Conservation (phyloP, 2,113 vertebrate species). For the Chauna torquata region DNA sequence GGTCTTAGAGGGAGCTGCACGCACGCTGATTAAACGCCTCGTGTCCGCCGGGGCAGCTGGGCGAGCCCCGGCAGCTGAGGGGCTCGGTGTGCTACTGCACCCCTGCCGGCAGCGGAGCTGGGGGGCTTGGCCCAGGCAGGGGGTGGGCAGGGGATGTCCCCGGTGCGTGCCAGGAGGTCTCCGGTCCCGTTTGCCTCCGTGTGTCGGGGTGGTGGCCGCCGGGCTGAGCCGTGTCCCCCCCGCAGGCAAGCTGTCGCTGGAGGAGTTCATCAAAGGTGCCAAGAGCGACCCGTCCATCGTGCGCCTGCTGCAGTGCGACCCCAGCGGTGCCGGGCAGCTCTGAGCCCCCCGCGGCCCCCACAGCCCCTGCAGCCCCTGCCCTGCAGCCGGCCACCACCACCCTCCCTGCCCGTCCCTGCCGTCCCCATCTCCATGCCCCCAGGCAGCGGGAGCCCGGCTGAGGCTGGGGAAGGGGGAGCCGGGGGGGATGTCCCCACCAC, state of each 20-base stretch:
- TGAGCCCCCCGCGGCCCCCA: slow-evolving; percentile 52
- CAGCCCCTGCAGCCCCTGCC: neutral
- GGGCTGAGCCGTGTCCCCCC: neutral
- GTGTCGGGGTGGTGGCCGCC: fast-evolving
- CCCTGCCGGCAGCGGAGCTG: neutral
- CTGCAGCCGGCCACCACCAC: neutral
- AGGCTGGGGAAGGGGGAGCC: neutral
- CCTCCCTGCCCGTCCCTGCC: fast-evolving
- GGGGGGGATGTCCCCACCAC: fast-evolving
- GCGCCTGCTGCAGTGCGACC: slow-evolving; percentile 97
- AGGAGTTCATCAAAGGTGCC: slow-evolving; percentile 98
- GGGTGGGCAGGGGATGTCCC: neutral
- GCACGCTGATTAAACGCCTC: slow-evolving; percentile 47
- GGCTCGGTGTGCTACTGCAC: neutral
- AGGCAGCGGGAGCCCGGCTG: neutral
- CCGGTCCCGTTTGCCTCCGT: fast-evolving
- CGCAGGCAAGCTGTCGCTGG: slow-evolving; percentile 93
- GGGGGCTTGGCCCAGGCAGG: fast-evolving
- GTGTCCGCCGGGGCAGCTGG: fast-evolving
- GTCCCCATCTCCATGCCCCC: neutral
- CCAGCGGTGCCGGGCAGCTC: slow-evolving; percentile 94
- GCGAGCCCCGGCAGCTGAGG: fast-evolving
- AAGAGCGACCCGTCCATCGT: slow-evolving; percentile 99
- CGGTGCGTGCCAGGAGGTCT: fast-evolving
- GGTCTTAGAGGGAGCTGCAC: neutral